Evolutionary conservation across 2,888 invertebrate genomes (phyloP).

Genomic region (Synanthedon vespiformis): DNA sequence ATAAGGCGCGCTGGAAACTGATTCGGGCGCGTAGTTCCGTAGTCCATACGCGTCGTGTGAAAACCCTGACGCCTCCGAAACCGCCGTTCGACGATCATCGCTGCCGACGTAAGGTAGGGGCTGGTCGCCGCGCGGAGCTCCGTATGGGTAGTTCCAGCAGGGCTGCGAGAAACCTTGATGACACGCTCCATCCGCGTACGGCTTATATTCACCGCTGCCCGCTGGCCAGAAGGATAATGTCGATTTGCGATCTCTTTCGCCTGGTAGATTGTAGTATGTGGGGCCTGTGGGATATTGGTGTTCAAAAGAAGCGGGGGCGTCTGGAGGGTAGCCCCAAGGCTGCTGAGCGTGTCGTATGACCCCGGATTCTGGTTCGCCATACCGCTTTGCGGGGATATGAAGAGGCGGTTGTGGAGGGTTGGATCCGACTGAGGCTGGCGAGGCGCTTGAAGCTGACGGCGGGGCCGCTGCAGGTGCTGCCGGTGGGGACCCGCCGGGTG

Average conservation of each 20-base stretch:
- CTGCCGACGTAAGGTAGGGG: constrained; percentile 78
- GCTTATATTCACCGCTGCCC: constrained; percentile 73
- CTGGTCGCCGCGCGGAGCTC: constrained; percentile 74
- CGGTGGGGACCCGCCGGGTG: constrained; percentile 72
- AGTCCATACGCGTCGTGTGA: constrained; percentile 82
- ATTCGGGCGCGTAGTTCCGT: constrained; percentile 80
- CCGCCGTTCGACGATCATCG: constrained; percentile 77
- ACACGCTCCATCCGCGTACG: constrained; percentile 71
- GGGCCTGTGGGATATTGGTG: constrained; percentile 79
- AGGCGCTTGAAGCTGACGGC: constrained; percentile 65
- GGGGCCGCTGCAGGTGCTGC: constrained; percentile 78
- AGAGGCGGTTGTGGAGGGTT: constrained; percentile 82
- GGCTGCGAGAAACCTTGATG: constrained; percentile 79
- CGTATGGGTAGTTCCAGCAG: constrained; percentile 80
- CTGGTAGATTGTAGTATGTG: constrained; percentile 81
- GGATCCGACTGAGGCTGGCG: constrained; percentile 73
- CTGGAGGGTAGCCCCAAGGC: constrained; percentile 81
- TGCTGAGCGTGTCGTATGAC: constrained; percentile 83
- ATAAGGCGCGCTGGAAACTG: constrained; percentile 80
- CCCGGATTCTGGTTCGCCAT: constrained; percentile 71
- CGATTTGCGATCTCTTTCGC: constrained; percentile 74
- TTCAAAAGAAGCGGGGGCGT: constrained; percentile 74
- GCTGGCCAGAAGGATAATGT: constrained; percentile 78
- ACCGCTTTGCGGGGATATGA: constrained; percentile 91
- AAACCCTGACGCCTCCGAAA: constrained; percentile 74